Percentiles rank a stretch among this genome's conserved stretches.
Evolutionary conservation across 2,113 vertebrate species (phyloP).

Genomic region (Edolisoma coerulescens): DNA sequence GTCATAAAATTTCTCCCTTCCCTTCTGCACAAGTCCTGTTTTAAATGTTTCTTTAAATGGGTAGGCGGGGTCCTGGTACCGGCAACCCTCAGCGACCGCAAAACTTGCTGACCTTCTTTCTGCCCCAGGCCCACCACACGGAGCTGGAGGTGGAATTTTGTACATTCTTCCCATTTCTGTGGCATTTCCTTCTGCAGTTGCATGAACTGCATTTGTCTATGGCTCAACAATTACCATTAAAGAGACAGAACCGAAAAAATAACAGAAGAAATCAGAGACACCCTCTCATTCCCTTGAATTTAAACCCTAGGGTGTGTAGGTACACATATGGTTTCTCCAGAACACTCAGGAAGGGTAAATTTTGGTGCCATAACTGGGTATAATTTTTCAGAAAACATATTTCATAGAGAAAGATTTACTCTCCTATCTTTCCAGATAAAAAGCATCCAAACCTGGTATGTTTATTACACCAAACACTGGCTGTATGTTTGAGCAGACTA

Average conservation of each 20-base stretch:
- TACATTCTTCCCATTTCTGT: conserved; percentile 51
- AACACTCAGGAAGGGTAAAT: neutral
- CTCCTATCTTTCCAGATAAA: neutral
- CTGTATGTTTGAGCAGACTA: neutral
- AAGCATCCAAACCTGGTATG: neutral
- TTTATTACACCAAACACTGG: neutral
- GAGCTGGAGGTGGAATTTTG: conserved; percentile 41
- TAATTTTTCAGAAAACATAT: neutral
- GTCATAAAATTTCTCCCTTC: neutral
- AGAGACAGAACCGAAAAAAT: neutral
- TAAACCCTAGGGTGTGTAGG: neutral
- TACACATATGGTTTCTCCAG: neutral
- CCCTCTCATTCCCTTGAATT: accelerated
- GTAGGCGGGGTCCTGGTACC: neutral
- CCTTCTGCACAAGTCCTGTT: neutral
- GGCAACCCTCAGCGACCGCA: accelerated
- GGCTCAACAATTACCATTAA: neutral
- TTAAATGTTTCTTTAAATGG: neutral
- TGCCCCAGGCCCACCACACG: neutral
- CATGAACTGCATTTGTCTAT: neutral
- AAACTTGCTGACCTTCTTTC: neutral
- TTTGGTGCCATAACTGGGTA: neutral
- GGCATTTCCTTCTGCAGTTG: neutral
- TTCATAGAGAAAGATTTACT: neutral
- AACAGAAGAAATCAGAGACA: neutral